Evolutionary conservation across 2,113 vertebrate genomes (phyloP), one percentile per base, ranked within the genome.

Genomic region (Microcebus murinus): DNA sequence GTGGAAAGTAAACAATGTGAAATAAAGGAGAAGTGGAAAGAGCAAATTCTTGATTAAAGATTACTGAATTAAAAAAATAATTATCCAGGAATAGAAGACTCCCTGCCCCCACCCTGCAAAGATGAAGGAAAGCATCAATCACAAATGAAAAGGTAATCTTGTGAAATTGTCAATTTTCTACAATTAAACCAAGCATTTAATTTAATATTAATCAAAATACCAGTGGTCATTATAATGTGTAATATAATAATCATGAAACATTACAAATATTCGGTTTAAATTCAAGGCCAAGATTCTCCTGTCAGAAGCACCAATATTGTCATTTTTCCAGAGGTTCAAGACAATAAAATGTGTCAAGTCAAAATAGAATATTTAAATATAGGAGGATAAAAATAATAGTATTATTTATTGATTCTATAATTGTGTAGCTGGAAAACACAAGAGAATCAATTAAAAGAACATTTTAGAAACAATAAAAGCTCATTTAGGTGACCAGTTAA

Each of bases 181-280:
- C 50, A 88, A 63, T 63, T 88, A 82, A 83, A 9, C 14, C 36
- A 34, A 61, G 71, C 52, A 63, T 92, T 83, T 77, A 87, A 88
- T 65, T 15, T 25, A 91, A 91, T 77, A 52, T 34, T 34, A 34
- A 34, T 83, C 25, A 88, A 77, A 83, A 71, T 29, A 52, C 52
- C 70, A 88, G 63, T 71, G 36, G 25, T 25, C n/a, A 67, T n/a
- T 18, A 27, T 29, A 18, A 82, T 70, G 3, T 79, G 18, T 20
- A 67, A 93, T 80, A 57, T 20, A 57, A 90, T 52, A 45, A 87
- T 82, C 20, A n/a, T 45, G 34, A 84, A 68, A 20, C 12, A 87
- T 77, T 61, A 55, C 29, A 87, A 8, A 14, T 13, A 45, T 61
- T 71, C 59, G 8, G 14, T n/a, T 79, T 63, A 76, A 94, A 88